Evolutionary conservation across 2,797 vertebrate species (phyloP), one percentile per base, ranked within the genome.

Genomic region (Oreortyx pictus): DNA sequence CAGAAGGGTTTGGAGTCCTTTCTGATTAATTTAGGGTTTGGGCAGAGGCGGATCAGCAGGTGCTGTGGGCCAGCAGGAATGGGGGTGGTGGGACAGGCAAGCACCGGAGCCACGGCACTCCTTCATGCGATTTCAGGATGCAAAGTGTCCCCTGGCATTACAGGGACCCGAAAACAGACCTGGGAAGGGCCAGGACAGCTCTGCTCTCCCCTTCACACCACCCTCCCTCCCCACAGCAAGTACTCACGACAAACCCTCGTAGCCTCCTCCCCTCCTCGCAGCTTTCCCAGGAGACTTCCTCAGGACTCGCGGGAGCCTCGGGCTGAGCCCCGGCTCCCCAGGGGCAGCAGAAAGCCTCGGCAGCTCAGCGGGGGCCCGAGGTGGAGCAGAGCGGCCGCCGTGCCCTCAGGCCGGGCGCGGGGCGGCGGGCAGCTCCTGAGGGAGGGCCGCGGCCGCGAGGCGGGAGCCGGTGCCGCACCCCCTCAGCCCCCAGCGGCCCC

Each of bases 171-270:
- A 6, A 75, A 61, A 39, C 0, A 73, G 62, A 73, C 54, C 66
- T 6, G 31, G 12, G 39, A 20, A 75, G 31, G 25, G 24, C 27
- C 59, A 6, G 23, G 19, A 17, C 1, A 0, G 76, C 64, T 67
- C 67, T 9, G 6, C 10, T 44, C 25, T 4, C 10, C 14, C 27
- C 65, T 39, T 27, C 2, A 0, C 71, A 1, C 1, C 17, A 8
- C 43, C 44, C 52, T 37, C 68, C 6, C 17, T 7, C 35, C 31
- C 11, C 29, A 61, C 23, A 27, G 35, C 39, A 10, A 27, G 18
- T 31, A 31, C 61, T 31, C 39, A 31, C 39, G 9, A 39, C 39
- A 39, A 64, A 20, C 39, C 35, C 75, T 44, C 56, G 3, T 18
- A 33, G 43, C 54, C 44, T 16, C 23, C 35, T 11, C 60, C 49